Percentiles rank a stretch among this genome's conserved stretches.
Evolutionary conservation across 1,140 invertebrate species (phyloP).

Genomic region (Propsilocerus akamusi): DNA sequence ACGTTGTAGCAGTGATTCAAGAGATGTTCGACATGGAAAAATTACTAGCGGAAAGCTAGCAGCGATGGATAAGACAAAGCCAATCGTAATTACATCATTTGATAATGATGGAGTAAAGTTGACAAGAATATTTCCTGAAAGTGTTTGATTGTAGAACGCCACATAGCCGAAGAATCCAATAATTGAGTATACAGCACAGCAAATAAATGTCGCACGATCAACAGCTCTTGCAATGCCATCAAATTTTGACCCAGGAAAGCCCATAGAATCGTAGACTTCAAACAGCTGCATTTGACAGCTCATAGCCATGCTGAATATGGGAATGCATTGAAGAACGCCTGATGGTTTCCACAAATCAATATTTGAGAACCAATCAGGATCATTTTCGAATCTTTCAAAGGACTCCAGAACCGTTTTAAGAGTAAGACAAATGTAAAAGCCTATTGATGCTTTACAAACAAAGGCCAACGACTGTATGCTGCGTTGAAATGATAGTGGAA

Average conservation of each 20-base stretch:
- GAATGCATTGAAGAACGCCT: conserved; percentile 74
- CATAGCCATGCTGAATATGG: conserved; percentile 88
- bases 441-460: conserved; percentile 73
- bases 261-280: conserved; percentile 81
- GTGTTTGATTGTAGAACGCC: conserved; percentile 63
- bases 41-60: conserved; percentile 93
- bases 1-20: conserved; percentile 79
- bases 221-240: conserved; percentile 62
- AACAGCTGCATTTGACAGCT: conserved; percentile 95
- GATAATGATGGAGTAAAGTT: conserved; percentile 60
- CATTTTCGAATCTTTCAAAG: conserved; percentile 6
- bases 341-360: conserved; percentile 69
- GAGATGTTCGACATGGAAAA: conserved; percentile 84
- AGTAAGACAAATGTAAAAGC: conserved; percentile 78
- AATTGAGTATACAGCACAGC: conserved; percentile 66
- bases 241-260: too few species aligned
- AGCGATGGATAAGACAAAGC: conserved; percentile 85
- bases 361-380: conserved; percentile 50
- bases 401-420: conserved; percentile 45
- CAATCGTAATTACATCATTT: conserved; percentile 77
- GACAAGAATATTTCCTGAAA: conserved; percentile 78
- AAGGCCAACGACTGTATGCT: conserved; percentile 80
- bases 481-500: conserved; percentile 76
- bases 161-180: conserved; percentile 93
- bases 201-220: conserved; percentile 76